Percentiles rank a stretch among this genome's conserved stretches.
Evolutionary conservation across 1,140 invertebrate species (phyloP).

Genomic region (Idris sp.): DNA sequence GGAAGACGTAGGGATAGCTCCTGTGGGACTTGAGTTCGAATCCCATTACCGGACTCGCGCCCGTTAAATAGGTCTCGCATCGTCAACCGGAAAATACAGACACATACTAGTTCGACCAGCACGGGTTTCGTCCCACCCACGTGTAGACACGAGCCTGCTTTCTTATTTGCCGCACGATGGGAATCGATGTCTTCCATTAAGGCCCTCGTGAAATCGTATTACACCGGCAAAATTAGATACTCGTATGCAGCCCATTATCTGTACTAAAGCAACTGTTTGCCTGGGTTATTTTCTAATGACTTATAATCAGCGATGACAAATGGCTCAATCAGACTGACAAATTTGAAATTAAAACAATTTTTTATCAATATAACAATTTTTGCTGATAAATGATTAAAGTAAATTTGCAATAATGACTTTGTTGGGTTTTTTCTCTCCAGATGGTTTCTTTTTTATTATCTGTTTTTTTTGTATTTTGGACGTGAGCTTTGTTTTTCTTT

Average conservation of each 20-base stretch:
- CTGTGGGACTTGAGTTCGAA: constrained; percentile 76
- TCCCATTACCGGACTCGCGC: constrained; percentile 79
- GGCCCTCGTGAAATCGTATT: constrained; percentile 57
- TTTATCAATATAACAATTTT: too few relatives aligned
- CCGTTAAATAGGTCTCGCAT: constrained; percentile 80
- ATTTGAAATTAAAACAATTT: too few relatives aligned
- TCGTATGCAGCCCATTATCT: constrained; percentile 30
- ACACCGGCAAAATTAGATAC: constrained; percentile 58
- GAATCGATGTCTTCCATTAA: constrained; percentile 73
- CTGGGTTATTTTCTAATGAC: too few relatives aligned
- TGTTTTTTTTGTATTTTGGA: constrained; percentile 48
- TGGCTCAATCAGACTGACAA: too few relatives aligned
- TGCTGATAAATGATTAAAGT: constrained; percentile 17
- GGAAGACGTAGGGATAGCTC: constrained; percentile 72
- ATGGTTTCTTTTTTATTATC: constrained; percentile 10
- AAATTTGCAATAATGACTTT: constrained; percentile 30
- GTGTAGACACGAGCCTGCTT: constrained; percentile 57
- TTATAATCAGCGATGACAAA: too few relatives aligned
- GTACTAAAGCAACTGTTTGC: constrained; percentile 8
- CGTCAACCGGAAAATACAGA: constrained; percentile 79
- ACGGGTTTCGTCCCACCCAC: constrained; percentile 61
- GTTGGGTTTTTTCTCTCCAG: constrained; percentile 11
- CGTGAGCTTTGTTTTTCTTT: constrained; percentile 40
- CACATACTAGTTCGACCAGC: constrained; percentile 65
- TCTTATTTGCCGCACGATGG: constrained; percentile 72